Base-by-base conservation (phyloP, 1,140 invertebrate species). In the Ladona fulva region DNA sequence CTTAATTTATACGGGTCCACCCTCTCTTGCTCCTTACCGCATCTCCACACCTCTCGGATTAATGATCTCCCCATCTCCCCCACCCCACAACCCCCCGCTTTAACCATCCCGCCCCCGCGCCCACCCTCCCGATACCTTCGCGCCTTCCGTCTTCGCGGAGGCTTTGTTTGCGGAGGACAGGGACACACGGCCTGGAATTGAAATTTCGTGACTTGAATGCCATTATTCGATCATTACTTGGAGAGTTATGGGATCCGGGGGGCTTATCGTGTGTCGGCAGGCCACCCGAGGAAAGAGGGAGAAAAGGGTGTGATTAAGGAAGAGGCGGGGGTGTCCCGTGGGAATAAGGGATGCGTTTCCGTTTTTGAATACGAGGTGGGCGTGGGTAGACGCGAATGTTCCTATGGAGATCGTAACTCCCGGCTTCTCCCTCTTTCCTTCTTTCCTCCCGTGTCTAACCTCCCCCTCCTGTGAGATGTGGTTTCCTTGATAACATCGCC, bases 151-250 rank as follows among this genome's bases (percentile, higher is more conserved):
- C 52, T 66, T 66, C 52, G 14, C 52, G 52, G 52, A 5, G 52
- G 29, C 29, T 37, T 22, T 66, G 52, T 66, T 66, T 66, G 52
- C 52, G 14, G 52, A 66, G 52, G 52, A 66, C 52, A 66, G 16
- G 16, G 16, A 66, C 52, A 66, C 52, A 12, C 52, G 52, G 16
- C 66, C 29, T 25, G 25, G 25, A 78, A 78, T 78, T 78, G 77
- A 78, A 78, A 74, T 78, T 78, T 78, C 77, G 77, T 78, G 77
- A 78, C 77, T 78, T 25, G 77, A 78, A 78, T 78, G 42, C 52
- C 42, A 78, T 78, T 78, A 78, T 16, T 66, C 73, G 42, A 78
- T 78, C 77, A 74, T 78, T 78, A 78, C 25, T 24, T 24, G 19
- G 22, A n/a, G 59, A 74, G 25, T 78, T 78, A 78, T 78, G 77